Percentiles rank a stretch among this genome's conserved stretches.
These are phyloP conservation scores for Tetragnatha montana DNA, from an alignment of 2,888 invertebrate genomes.

Conservation along the genomic window DNA sequence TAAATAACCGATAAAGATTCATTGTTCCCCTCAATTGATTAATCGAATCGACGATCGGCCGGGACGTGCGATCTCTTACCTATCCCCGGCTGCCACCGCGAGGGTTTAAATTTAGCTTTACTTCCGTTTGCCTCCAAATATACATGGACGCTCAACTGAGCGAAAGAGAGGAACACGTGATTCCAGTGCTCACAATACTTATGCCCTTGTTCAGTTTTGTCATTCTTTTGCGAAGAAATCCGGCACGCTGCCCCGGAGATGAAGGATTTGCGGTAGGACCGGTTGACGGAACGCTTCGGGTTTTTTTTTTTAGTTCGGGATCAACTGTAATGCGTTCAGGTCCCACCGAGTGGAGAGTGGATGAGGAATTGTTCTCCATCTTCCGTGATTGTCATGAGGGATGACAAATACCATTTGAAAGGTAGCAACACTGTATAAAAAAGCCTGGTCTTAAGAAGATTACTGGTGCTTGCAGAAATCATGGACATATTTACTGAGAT, in stretches of 20 bases:
- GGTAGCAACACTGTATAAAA: too few relatives aligned
- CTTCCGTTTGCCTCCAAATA: slow-evolving; percentile 53
- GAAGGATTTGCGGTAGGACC: not conserved
- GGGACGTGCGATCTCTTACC: not conserved
- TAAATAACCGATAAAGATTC: not conserved
- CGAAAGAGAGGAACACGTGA: slow-evolving; percentile 47
- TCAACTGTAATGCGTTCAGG: not conserved
- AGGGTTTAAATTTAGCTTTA: slow-evolving; percentile 38
- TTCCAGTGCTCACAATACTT: slow-evolving; percentile 52
- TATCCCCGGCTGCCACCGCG: not conserved
- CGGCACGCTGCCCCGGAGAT: slow-evolving; percentile 40
- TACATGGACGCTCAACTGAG: slow-evolving; percentile 41
- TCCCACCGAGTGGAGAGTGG: not conserved
- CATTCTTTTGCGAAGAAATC: slow-evolving; percentile 37
- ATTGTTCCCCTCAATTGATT: not conserved
- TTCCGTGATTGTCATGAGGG: too few relatives aligned
- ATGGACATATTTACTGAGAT: too few relatives aligned
- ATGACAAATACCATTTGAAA: too few relatives aligned
- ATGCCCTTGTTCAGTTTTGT: slow-evolving; percentile 57
- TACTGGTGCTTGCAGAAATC: too few relatives aligned
- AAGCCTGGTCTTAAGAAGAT: too few relatives aligned
- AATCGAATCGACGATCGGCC: not conserved
- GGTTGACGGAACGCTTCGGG: not conserved
- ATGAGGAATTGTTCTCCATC: too few relatives aligned
- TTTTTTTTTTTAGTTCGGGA: not conserved